Base-by-base conservation (phyloP, 2,113 vertebrate species). In the Puma concolor region DNA sequence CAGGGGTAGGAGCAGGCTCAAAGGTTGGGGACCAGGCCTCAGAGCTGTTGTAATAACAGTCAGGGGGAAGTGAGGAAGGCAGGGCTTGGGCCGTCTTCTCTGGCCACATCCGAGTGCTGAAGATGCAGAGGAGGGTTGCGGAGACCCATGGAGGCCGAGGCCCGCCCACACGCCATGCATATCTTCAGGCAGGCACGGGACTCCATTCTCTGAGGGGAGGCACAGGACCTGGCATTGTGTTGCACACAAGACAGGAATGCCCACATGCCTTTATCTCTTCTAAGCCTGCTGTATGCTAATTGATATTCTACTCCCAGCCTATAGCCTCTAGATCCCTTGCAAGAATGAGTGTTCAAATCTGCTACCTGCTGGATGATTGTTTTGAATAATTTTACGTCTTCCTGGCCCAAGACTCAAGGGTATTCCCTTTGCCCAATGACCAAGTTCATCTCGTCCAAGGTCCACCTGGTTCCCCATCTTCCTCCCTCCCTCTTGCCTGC, bases 51-150 rank as follows among this genome's bases (percentile, higher is more conserved):
- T 10, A 19, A 60, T 2, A 4, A 3, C 13, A 21, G 41, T 41
- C 27, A 27, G 8, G 41, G 44, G 21, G 1, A 33, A 15, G 13
- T 1, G 31, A 57, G 31, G 15, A 27, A 19, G 9, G 21, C 38
- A 31, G 93, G 25, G 72, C 63, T 50, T 2, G 27, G 7, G 3
- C 17, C 5, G 7, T 2, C 21, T 13, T 64, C 57, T 0, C 16
- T 11, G 44, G 33, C 1, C 52, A 36, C 7, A 0, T 5, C 41
- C 0, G 0, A 4, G 27, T 3, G 33, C 41, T 23, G 5, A 9
- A 13, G 3, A 27, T 3, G 23, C 0, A 0, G 25, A 31, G 19
- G 19, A 36, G 19, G 2, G 3, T 0, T 2, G 0, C 1, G 23
- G 31, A 44, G n/a, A 8, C 69, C 23, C 31, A 13, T 0, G 2